Percentiles rank a stretch among this genome's conserved stretches.
Conservation (phyloP, 1,140 invertebrate species). For the Goniozus legneri region DNA sequence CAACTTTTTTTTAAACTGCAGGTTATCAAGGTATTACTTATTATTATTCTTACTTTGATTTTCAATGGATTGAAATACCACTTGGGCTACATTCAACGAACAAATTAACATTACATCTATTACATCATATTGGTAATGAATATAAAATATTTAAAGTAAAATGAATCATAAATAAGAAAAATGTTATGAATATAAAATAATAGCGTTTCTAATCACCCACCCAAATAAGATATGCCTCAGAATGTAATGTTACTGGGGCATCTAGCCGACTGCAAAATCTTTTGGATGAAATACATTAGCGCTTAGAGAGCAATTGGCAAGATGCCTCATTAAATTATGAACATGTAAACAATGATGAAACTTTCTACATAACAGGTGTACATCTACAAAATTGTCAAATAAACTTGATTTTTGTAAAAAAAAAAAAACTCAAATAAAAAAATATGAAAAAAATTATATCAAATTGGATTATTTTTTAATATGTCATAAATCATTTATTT, state of each 20-base stretch:
- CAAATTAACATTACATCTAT: constrained; percentile 20
- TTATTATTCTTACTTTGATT: too few species aligned
- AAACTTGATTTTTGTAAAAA: constrained; percentile 53
- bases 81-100: constrained; percentile 22
- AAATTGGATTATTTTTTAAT: too few species aligned
- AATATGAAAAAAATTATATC: too few species aligned
- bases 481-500: too few species aligned
- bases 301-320: constrained; percentile 28
- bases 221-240: constrained; percentile 27
- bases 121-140: constrained; percentile 6
- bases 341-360: constrained; percentile 38
- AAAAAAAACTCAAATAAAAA: too few species aligned
- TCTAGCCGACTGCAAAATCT: constrained; percentile 26
- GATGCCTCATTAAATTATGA: constrained; percentile 35
- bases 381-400: constrained; percentile 49
- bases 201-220: constrained; percentile 32
- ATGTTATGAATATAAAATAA: constrained; percentile 24
- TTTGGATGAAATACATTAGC: constrained; percentile 22
- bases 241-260: constrained; percentile 28
- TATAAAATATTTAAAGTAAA: constrained; percentile 30
- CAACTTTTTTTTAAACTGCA: too few species aligned
- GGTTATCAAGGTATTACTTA: too few species aligned
- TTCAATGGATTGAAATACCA: too few species aligned
- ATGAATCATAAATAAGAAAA: constrained; percentile 27
- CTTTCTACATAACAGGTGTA: constrained; percentile 50